A percentile compares a stretch with the other conserved stretches of the same genome.
phyloP scores from a whole-genome alignment of 2,113 vertebrate species.

The Epinephelus lanceolatus region DNA sequence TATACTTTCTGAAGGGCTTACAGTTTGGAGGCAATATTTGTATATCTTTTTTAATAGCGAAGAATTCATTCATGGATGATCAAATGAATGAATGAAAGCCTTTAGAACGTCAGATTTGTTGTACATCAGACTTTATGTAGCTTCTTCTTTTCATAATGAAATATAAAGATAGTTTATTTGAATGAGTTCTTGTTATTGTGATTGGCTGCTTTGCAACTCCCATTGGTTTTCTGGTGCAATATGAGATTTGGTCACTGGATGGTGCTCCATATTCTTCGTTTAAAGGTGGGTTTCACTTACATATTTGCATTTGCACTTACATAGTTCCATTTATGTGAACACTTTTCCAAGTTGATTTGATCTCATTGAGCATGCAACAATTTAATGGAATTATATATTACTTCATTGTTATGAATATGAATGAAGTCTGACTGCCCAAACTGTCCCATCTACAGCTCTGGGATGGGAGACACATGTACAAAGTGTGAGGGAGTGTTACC shows the following conservation, averaged over 20 bases:
- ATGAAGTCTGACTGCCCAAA: neutral
- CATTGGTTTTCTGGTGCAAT: conserved; percentile 27
- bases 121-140: conserved; percentile 4
- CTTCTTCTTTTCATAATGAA: conserved; percentile 18
- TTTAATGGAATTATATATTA: neutral
- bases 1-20: neutral
- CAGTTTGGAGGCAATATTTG: neutral
- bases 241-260: conserved; percentile 56
- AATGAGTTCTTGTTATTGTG: neutral
- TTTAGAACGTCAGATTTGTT: neutral
- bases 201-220: neutral
- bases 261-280: conserved; percentile 50
- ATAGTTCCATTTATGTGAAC: neutral
- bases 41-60: neutral
- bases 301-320: neutral
- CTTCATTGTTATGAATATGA: conserved; percentile 8
- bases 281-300: neutral
- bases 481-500: conserved; percentile 1
- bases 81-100: neutral
- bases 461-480: neutral
- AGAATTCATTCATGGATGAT: neutral
- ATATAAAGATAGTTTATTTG: neutral
- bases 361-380: neutral
- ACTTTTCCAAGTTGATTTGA: neutral
- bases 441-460: neutral